These are phyloP conservation scores for Caranx ignobilis DNA, from an alignment of 2,113 vertebrate genomes.

Conservation along the genomic window DNA sequence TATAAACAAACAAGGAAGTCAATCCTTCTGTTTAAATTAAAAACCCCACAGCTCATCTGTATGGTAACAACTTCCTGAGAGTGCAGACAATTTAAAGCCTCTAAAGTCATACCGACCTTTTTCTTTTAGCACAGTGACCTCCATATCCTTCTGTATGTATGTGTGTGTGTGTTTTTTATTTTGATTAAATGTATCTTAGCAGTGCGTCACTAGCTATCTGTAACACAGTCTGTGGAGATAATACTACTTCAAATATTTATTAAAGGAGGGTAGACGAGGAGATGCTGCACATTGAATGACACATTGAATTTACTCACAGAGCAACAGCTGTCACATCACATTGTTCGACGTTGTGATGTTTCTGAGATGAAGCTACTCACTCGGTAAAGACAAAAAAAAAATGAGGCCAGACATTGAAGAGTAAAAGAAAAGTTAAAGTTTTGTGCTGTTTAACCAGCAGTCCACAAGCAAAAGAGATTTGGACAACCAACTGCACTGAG, in stretches of 20 bases:
- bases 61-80: too few species aligned
- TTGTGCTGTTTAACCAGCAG: neutral
- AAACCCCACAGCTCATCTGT: neutral
- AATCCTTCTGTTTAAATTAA: too few species aligned
- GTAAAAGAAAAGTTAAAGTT: too few species aligned
- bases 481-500: neutral
- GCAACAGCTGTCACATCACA: too few species aligned
- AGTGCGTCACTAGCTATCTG: slow-evolving; percentile 4
- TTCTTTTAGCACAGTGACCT: slow-evolving; percentile 1
- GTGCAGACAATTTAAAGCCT: neutral
- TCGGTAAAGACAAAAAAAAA: too few species aligned
- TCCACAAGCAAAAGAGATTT: neutral
- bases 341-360: too few species aligned
- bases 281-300: neutral
- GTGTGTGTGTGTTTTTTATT: neutral
- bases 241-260: slow-evolving; percentile 6
- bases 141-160: neutral
- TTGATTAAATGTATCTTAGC: neutral
- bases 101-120: neutral
- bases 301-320: neutral
- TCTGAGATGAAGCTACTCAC: too few species aligned
- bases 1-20: too few species aligned
- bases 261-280: neutral
- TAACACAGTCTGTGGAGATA: neutral
- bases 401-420: too few species aligned